Base-by-base conservation (phyloP, 2,888 invertebrate species). In the Sialis lutaria region DNA sequence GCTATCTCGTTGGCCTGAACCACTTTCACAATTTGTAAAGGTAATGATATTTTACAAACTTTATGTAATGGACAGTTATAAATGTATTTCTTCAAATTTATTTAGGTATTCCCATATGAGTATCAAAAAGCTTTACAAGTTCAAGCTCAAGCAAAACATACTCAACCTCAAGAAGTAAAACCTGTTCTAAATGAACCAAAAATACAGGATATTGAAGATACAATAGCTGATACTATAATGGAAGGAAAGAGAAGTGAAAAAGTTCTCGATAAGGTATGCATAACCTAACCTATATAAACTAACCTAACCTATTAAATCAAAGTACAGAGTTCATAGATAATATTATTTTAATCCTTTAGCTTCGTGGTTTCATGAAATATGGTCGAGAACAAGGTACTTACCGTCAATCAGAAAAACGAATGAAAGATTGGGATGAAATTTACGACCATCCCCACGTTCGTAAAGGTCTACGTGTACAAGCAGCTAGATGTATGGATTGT, bases 401-500 rank as follows among this genome's bases (percentile, higher is more conserved):
- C 69, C 79, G 97, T 1, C 77, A 85, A 35, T 83, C 86, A 0
- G 84, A 80, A 46, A 82, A 82, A 55, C 78, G 98, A 0, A 66
- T 88, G 54, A 79, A 88, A 51, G 97, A 98, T 66, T 98, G 96
- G 96, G 82, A 90, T 53, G 98, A 98, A 71, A 89, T 98, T 53
- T 96, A 92, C 68, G 86, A 91, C 63, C 82, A 81, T 58, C 71
- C 73, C 10, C 82, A 82, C 55, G 90, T 97, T 6, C 79, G 90
- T 6, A 85, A 86, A 63, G 90, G 89, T n/a, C 72, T 98, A 40
- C 74, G 83, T 44, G 76, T 83, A 7, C 95, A 95, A 63, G 92
- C 95, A 2, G 92, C 95, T 0, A 75, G 93, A 40, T 98, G 97
- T 62, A 97, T 97, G 97, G 97, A 97, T 60, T 97, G 97, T 65